Conservation (phyloP, 2,113 vertebrate species). For the Microcebus tavaratra region DNA sequence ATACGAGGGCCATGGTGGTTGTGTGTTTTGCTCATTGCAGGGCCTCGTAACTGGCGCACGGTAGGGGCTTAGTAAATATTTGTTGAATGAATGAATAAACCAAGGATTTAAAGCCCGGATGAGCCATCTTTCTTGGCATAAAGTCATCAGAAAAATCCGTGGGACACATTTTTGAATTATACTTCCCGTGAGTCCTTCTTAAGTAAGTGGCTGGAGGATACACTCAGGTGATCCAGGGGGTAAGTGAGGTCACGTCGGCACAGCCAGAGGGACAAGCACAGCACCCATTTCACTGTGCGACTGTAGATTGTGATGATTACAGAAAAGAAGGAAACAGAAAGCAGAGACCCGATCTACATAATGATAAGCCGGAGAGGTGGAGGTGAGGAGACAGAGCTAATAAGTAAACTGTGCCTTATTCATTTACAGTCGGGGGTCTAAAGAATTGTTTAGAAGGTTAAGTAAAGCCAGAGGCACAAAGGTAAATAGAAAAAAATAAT, state of each 20-base stretch:
- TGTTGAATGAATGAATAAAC: not conserved
- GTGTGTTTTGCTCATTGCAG: not conserved
- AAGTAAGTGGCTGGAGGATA: not conserved
- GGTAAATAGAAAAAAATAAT: not conserved
- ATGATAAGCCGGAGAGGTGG: not conserved
- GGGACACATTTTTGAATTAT: not conserved
- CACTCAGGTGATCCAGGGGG: not conserved
- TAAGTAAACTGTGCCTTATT: not conserved
- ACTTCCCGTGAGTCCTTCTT: not conserved
- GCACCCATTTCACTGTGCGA: not conserved
- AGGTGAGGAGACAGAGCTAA: not conserved
- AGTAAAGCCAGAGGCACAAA: not conserved
- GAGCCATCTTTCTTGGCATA: not conserved
- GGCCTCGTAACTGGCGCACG: too few species aligned
- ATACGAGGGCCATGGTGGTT: not conserved
- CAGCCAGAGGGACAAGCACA: accelerated
- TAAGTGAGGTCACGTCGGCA: too few species aligned
- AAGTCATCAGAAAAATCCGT: not conserved
- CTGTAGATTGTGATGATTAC: not conserved
- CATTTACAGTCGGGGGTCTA: not conserved
- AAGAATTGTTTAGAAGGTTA: not conserved
- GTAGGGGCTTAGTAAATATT: not conserved
- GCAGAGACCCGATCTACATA: not conserved
- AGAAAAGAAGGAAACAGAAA: not conserved
- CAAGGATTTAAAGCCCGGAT: not conserved